Evolutionary conservation across 2,113 vertebrate species (phyloP), one percentile per base, ranked within the genome.

Genomic region (Pelvicachromis taeniatus): DNA sequence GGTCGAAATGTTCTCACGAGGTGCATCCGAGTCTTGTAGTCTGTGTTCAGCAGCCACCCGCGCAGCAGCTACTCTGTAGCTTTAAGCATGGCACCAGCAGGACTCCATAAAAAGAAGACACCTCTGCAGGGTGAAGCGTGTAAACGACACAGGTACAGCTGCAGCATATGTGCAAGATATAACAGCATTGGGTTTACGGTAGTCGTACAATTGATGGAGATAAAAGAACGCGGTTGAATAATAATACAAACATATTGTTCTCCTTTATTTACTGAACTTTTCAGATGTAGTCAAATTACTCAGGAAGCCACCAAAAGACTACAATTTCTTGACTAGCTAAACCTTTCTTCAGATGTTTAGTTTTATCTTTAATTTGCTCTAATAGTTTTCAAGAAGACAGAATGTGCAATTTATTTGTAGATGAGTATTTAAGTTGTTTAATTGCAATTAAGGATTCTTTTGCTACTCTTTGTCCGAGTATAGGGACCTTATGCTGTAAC

Each of bases 61-160:
- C 3, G 1, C 50, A 38, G 33, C 4, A 77, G 61, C 29, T 48
- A 3, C 81, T 80, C 79, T 31, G 77, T 50, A 59, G 82, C 82
- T 83, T 80, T 48, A 53, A 52, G 83, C 77, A 13, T 45, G 23
- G 35, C 85, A 89, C 35, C 83, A 85, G 85, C 87, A 45, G 45
- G 70, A 78, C 87, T 88, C 78, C 73, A 82, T 75, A 82, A 85
- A 65, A 88, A 77, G 77, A 91, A 68, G 77, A 86, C 55, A 80
- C 68, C 80, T 85, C 84, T 82, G 87, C 65, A 65, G 86, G 45
- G 82, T 6, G 14, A 31, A 29, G 42, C 35, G 80, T 19, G 26
- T 80, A 78, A 85, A 83, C 68, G 68, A 42, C 70, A 80, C 50
- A 45, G 73, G 40, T 85, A 9, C 77, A 58, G 52, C 77, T 56